Conservation (phyloP, 1,140 invertebrate genomes). For the Physella acuta region DNA sequence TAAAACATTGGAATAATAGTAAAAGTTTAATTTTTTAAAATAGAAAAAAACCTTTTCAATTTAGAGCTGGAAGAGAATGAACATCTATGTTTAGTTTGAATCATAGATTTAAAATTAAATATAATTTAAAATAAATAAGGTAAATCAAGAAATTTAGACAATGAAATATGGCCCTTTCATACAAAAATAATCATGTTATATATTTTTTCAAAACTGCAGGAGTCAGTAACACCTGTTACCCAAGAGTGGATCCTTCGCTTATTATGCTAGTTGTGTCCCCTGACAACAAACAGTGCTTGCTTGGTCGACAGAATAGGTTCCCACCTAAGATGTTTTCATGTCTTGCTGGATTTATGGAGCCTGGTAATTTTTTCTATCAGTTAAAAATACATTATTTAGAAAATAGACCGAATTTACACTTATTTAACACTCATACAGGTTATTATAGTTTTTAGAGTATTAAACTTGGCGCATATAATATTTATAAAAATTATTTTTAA, state of each 20-base stretch:
- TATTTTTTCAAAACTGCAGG: conserved; percentile 32
- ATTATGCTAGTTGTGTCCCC: conserved; percentile 64
- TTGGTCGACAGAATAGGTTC: conserved; percentile 63
- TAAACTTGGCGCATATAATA: too few species aligned
- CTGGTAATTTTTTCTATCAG: conserved; percentile 51
- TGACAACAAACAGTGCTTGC: conserved; percentile 59
- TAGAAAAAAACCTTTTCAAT: not conserved
- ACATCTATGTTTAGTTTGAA: too few species aligned
- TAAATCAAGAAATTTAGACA: too few species aligned
- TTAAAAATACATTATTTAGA: not conserved
- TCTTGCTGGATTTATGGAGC: conserved; percentile 67
- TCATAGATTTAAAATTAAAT: too few species aligned
- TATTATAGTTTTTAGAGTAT: not conserved
- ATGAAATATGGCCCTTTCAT: too few species aligned
- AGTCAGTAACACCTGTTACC: conserved; percentile 57
- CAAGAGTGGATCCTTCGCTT: conserved; percentile 63
- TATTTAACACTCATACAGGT: not conserved
- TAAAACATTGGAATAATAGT: not conserved
- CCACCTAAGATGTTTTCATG: conserved; percentile 65
- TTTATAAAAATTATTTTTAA: too few species aligned
- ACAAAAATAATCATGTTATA: not conserved
- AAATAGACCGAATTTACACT: not conserved
- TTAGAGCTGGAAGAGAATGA: not conserved
- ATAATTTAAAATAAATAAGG: too few species aligned
- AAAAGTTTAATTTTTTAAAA: conserved; percentile 3